Conservation (phyloP, 92 coral and sea anemone species). For the Parazoanthus swiftii region DNA sequence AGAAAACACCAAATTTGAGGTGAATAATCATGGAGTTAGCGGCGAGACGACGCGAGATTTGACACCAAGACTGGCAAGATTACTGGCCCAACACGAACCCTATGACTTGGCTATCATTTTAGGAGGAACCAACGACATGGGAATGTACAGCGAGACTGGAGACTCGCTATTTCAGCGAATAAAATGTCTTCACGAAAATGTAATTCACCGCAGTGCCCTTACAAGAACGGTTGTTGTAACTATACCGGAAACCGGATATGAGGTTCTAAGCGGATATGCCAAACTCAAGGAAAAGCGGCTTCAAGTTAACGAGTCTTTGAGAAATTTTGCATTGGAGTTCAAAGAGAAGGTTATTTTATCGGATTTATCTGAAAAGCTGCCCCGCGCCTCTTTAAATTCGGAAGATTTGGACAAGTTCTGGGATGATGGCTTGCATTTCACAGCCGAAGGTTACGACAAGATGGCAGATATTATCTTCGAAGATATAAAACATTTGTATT, state of each 20-base stretch:
- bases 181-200: conserved; percentile 48
- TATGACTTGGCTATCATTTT: conserved; percentile 72
- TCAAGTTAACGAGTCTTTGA: conserved; percentile 60
- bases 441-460: conserved; percentile 77
- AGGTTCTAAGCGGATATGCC: conserved; percentile 54
- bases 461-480: conserved; percentile 80
- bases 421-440: conserved; percentile 76
- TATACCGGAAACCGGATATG: conserved; percentile 72
- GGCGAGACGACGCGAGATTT: conserved; percentile 64
- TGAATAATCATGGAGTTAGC: conserved; percentile 68
- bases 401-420: conserved; percentile 64
- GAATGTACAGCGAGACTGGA: conserved; percentile 42
- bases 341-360: conserved; percentile 50
- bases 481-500: conserved; percentile 46
- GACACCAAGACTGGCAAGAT: conserved; percentile 53
- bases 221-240: conserved; percentile 58
- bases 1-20: conserved; percentile 40
- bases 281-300: conserved; percentile 61
- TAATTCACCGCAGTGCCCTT: conserved; percentile 43
- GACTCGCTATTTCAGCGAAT: conserved; percentile 57
- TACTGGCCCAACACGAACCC: conserved; percentile 55
- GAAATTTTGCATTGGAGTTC: conserved; percentile 39
- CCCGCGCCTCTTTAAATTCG: conserved; percentile 53
- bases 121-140: conserved; percentile 83
- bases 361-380: conserved; percentile 64